Base-by-base conservation (phyloP, 2,888 invertebrate genomes). In the Hofmannophila pseudospretella region DNA sequence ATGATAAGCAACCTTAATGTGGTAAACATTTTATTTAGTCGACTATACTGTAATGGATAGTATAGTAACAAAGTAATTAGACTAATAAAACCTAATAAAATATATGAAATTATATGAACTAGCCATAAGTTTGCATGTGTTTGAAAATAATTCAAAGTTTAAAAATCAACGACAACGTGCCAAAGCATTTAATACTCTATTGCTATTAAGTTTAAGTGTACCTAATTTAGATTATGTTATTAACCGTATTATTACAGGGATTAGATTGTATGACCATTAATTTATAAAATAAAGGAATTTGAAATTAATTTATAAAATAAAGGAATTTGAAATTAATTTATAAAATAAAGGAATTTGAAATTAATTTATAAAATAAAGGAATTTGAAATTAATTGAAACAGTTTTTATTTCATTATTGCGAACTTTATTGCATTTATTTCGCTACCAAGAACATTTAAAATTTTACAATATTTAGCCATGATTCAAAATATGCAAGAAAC, bases 171-270 rank as follows among this genome's bases (percentile, higher is more conserved):
- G 19, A 35, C 25, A n/a, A 64, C n/a, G n/a, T 67, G 60, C 73
- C 73, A 74, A 72, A 74, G 73, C 58, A 62, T 59, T 52, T 64
- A 59, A 66, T 65, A 66, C 60, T 60, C 57, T 58, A 32, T 7
- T 51, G 14, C 42, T 49, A 59, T 54, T n/a, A n/a, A 39, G 7
- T 45, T 47, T 58, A 59, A 54, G 30, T 19, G 11, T 34, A 22
- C 7, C 32, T 38, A 29, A 32, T 34, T 34, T 13, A 11, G 11
- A 31, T 23, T 32, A 20, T 32, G 10, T 27, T 32, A 32, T 28
- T 34, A 31, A 34, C 23, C 5, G 25, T 36, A 38, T 32, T 35
- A 52, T 50, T 66, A 70, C 70, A 70, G 69, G 69, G 70, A 68
- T 65, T 64, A 36, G 57, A 38, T 54, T n/a, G n/a, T n/a, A n/a